Conservation (phyloP, 2,888 invertebrate genomes). For the Lasioglossum vierecki region DNA sequence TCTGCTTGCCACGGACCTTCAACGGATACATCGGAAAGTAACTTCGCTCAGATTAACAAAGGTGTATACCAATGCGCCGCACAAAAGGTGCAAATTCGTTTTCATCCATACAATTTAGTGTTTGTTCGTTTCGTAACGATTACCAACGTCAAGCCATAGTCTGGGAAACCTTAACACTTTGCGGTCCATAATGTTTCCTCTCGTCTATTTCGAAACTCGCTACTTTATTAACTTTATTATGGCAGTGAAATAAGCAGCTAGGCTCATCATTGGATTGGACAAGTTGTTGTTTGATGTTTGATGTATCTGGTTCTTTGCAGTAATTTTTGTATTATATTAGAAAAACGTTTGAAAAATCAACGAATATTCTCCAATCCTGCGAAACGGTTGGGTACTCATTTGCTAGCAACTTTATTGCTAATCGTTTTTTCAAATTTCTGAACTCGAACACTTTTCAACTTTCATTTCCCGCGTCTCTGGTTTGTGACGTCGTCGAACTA, state of each 20-base stretch:
- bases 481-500: background rate
- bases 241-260: too few relatives aligned
- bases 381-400: background rate
- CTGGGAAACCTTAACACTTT: background rate
- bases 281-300: too few relatives aligned
- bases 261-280: too few relatives aligned
- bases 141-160: background rate
- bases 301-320: too few relatives aligned
- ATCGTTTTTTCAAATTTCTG: background rate
- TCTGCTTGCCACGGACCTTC: conserved; percentile 52
- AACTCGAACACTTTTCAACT: background rate
- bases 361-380: background rate
- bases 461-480: background rate
- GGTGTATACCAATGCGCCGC: background rate
- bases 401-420: background rate
- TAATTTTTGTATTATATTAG: background rate
- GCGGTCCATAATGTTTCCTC: background rate
- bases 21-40: conserved; percentile 52
- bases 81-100: background rate
- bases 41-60: conserved; percentile 39
- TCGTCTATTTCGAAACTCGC: background rate
- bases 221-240: background rate
- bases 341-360: background rate
- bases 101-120: background rate
- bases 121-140: background rate